These are phyloP conservation scores for Tipula vernalis DNA, from an alignment of 2,888 invertebrate species.

Conservation along the genomic window DNA sequence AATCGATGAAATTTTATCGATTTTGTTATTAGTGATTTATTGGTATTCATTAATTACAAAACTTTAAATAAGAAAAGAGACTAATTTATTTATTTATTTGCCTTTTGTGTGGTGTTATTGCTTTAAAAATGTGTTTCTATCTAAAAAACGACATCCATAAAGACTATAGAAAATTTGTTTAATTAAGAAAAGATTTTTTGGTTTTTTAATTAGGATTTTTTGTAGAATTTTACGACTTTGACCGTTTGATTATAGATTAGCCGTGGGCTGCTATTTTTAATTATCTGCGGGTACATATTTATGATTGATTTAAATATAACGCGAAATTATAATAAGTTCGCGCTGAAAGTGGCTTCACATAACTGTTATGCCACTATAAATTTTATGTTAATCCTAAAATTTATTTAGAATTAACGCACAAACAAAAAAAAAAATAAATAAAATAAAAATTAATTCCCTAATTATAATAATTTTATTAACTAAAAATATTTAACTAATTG, in stretches of 20 bases:
- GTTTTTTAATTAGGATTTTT: not conserved
- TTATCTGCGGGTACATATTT: not conserved
- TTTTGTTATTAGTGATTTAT: not conserved
- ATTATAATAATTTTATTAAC: not conserved
- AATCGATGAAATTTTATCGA: not conserved
- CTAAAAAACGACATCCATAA: not conserved
- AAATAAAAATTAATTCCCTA: not conserved
- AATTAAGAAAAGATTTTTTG: not conserved
- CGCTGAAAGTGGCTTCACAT: not conserved
- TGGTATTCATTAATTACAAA: not conserved
- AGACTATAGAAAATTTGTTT: not conserved
- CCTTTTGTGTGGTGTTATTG: not conserved
- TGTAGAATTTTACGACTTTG: not conserved
- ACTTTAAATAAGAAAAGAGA: not conserved
- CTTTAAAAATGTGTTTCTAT: not conserved
- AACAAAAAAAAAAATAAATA: not conserved
- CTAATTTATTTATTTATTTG: not conserved
- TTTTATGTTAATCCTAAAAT: not conserved
- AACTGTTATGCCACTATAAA: not conserved
- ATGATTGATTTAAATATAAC: not conserved
- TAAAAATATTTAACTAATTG: not conserved
- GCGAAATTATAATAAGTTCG: not conserved
- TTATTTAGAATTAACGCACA: not conserved
- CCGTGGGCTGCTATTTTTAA: not conserved
- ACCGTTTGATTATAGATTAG: not conserved